Base-by-base conservation (phyloP, 1,140 invertebrate genomes). In the Philopotamus ludificatus region DNA sequence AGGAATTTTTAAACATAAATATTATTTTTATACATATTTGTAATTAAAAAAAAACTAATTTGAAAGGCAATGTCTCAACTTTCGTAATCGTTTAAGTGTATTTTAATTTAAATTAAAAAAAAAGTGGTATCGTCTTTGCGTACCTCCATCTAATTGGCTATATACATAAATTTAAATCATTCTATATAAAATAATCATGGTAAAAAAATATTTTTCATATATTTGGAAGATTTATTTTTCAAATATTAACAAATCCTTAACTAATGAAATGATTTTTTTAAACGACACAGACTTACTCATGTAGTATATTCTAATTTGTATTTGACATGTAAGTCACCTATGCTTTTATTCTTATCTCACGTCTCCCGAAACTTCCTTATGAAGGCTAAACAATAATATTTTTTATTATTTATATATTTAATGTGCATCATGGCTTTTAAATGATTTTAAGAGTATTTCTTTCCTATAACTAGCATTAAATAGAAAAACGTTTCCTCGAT, bases 111-210 rank as follows among this genome's bases (percentile, higher is more conserved):
- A n/a, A n/a, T n/a, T n/a, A n/a, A n/a, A n/a, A 18, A 57, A 58
- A 25, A 64, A 70, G 68, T 70, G 68, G 68, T 70, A 70, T 70
- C 68, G 68, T 67, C 68, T 70, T 70, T 70, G 68, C 65, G 62
- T 65, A 70, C 68, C 68, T 70, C 68, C 65, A 67, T 49, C n/a
- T 67, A 59, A 65, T 66, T 70, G 65, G 68, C 67, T 69, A 61
- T 65, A 63, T 44, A 60, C 54, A 50, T 60, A 41, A 47, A 60
- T 42, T 60, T 20, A 22, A 7, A 47, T 47, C n/a, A 42, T 18
- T 54, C 20, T 4, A 49, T 49, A 49, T 4, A 49, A 1, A 49
- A 16, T 16, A 49, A 49, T 18, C 20, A 53, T 28, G 41, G 18
- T 2, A 3, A 10, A 42, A 10, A 57, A 21, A 9, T 41, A 42